Percentiles rank a stretch among this genome's conserved stretches.
Evolutionary conservation across 2,797 vertebrate species (phyloP).

Genomic region (Pampus argenteus): DNA sequence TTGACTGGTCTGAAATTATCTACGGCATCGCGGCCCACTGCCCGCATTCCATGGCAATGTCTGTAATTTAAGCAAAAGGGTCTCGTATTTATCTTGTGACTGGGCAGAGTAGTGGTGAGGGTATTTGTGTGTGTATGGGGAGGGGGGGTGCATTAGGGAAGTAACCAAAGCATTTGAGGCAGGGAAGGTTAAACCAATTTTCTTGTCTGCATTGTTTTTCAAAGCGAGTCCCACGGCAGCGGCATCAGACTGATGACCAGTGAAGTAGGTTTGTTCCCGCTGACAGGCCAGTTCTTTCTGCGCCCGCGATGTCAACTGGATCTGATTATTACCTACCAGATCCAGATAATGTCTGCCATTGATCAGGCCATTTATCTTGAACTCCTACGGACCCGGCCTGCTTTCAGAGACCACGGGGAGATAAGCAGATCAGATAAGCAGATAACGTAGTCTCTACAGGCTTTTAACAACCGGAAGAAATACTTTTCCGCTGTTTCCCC

Average conservation of each 20-base stretch:
- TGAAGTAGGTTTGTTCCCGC: constrained; percentile 56
- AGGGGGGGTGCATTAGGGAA: constrained; percentile 66
- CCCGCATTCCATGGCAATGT: constrained; percentile 74
- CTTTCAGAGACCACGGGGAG: constrained; percentile 72
- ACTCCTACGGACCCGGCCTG: constrained; percentile 64
- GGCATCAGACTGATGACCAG: constrained; percentile 63
- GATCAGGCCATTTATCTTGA: constrained; percentile 81
- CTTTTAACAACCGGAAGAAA: constrained; percentile 77
- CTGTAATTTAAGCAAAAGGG: constrained; percentile 81
- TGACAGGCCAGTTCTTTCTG: constrained; percentile 68
- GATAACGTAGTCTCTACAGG: constrained; percentile 78
- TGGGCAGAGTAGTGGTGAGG: constrained; percentile 33
- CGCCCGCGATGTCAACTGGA: constrained; percentile 65
- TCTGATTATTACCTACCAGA: constrained; percentile 82
- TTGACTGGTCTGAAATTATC: constrained; percentile 82
- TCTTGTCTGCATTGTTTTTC: constrained; percentile 80
- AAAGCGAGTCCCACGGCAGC: constrained; percentile 63
- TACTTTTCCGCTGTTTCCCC: constrained; percentile 47
- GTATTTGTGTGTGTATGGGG: constrained; percentile 2
- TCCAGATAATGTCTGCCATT: constrained; percentile 83
- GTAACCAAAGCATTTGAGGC: constrained; percentile 67
- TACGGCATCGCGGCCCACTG: constrained; percentile 64
- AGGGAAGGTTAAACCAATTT: constrained; percentile 84
- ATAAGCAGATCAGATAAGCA: constrained; percentile 79
- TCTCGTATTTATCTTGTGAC: constrained; percentile 70